Conservation (phyloP, 2,797 vertebrate species). For the Pipistrellus nathusii region DNA sequence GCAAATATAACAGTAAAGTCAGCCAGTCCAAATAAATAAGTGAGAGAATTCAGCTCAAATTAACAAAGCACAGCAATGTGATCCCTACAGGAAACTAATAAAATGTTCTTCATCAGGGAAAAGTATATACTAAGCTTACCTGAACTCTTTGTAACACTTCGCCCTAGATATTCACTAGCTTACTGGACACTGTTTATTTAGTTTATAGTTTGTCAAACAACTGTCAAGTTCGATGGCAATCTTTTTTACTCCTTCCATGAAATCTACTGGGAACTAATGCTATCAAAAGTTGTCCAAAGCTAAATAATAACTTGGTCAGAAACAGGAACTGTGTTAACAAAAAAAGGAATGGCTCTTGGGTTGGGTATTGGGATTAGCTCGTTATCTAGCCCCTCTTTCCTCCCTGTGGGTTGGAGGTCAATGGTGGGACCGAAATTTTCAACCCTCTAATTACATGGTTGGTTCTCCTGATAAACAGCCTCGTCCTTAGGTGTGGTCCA, state of each 20-base stretch:
- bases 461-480: not conserved
- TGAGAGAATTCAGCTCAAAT: constrained; percentile 44
- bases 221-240: not conserved
- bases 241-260: not conserved
- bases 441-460: not conserved
- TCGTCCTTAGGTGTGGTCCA: not conserved
- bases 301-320: constrained; percentile 38
- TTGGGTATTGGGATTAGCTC: not conserved
- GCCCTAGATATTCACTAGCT: not conserved
- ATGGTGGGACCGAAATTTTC: not conserved
- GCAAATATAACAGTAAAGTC: constrained; percentile 39
- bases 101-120: constrained; percentile 46
- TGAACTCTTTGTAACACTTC: not conserved
- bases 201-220: constrained; percentile 54
- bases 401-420: not conserved
- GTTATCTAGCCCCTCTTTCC: not conserved
- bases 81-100: not conserved
- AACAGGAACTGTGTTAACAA: not conserved
- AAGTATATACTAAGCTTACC: not conserved
- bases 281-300: constrained; percentile 34
- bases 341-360: not conserved
- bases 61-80: not conserved
- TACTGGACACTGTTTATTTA: constrained; percentile 31
- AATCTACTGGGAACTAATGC: constrained; percentile 37
- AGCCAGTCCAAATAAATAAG: constrained; percentile 57